Evolutionary conservation across 2,888 invertebrate species (phyloP).

Genomic region (Pollenia amentaria): DNA sequence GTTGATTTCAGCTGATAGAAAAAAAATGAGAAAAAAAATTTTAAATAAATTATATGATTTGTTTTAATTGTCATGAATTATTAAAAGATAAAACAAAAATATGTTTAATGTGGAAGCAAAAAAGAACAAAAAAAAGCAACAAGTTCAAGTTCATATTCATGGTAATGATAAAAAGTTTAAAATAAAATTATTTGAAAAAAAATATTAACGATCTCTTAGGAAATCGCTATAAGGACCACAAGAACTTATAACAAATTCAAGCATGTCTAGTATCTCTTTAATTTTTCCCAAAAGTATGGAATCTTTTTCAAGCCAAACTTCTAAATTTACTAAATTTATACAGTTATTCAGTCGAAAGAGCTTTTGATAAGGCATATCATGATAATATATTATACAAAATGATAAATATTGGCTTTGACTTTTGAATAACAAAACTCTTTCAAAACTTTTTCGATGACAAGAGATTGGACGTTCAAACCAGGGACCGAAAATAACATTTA

Average conservation of each 20-base stretch:
- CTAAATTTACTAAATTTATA: no score
- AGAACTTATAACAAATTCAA: background rate
- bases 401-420: no score
- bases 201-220: no score
- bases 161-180: no score
- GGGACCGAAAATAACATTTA: no score
- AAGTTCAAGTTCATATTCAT: conserved; percentile 32
- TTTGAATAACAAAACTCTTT: no score
- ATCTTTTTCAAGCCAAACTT: background rate
- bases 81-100: conserved; percentile 53
- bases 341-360: no score
- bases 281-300: conserved; percentile 13
- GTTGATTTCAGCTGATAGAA: conserved; percentile 48
- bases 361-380: no score
- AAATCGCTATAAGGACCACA: background rate
- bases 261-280: background rate
- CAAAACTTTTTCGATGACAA: no score
- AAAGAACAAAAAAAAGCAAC: conserved; percentile 4
- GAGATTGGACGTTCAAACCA: no score
- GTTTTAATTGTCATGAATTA: conserved; percentile 60
- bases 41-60: conserved; percentile 26
- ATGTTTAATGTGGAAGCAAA: background rate
- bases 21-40: conserved; percentile 25
- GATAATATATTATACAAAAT: no score
- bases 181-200: background rate